phyloP scores from a whole-genome alignment of 2,113 vertebrate genomes.

The Peucedramus taeniatus region DNA sequence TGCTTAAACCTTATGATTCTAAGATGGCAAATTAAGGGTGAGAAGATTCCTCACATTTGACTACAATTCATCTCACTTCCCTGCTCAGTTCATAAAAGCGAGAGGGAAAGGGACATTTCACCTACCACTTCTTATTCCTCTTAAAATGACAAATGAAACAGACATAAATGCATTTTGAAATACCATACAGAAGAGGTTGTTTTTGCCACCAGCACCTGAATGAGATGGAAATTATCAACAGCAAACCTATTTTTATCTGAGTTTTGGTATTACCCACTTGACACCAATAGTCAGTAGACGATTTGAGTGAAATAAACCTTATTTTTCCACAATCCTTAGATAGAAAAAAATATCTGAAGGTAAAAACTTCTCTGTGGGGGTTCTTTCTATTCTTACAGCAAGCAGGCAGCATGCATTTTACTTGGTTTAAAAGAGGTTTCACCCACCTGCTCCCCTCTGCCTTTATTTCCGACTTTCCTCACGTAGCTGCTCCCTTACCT shows the following conservation, averaged over 20 bases:
- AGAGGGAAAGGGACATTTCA: not conserved
- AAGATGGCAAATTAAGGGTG: conserved; percentile 5
- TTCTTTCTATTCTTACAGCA: not conserved
- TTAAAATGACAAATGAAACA: not conserved
- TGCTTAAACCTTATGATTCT: not conserved
- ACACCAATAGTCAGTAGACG: not conserved
- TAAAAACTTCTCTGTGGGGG: not conserved
- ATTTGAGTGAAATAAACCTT: not conserved
- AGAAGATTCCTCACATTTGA: not conserved
- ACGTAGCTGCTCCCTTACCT: not conserved
- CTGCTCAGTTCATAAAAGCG: not conserved
- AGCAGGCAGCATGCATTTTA: not conserved
- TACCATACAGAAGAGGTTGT: not conserved
- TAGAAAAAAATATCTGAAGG: not conserved
- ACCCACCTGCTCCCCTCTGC: not conserved
- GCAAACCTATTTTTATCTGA: not conserved
- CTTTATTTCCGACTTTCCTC: not conserved
- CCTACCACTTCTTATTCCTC: not conserved
- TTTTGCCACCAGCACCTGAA: not conserved
- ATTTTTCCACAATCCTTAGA: not conserved
- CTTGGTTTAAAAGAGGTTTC: not conserved
- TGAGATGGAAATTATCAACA: not conserved
- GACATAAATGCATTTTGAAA: not conserved
- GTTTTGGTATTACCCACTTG: not conserved
- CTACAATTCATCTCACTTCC: not conserved